Conservation (phyloP, 2,888 invertebrate genomes). For the Serrognathus titanus region DNA sequence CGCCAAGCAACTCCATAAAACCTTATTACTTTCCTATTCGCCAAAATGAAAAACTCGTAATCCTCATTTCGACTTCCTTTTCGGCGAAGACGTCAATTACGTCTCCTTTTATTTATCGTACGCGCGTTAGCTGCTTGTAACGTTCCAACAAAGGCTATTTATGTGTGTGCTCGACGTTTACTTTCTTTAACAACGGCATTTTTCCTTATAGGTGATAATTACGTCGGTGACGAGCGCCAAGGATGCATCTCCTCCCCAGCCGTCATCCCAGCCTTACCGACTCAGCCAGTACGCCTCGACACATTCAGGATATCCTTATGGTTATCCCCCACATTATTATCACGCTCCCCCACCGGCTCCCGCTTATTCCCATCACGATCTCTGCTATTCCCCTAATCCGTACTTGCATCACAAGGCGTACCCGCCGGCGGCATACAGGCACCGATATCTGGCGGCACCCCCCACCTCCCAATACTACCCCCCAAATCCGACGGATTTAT, state of each 20-base stretch:
- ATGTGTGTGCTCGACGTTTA: too few species aligned
- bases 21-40: too few species aligned
- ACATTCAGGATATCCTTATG: constrained; percentile 42
- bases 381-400: constrained; percentile 52
- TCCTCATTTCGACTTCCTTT: too few species aligned
- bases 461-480: constrained; percentile 52
- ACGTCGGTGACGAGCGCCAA: constrained; percentile 46
- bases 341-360: constrained; percentile 46
- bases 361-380: constrained; percentile 48
- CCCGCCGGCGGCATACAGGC: constrained; percentile 38
- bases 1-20: too few species aligned
- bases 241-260: constrained; percentile 43
- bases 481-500: constrained; percentile 52
- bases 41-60: too few species aligned
- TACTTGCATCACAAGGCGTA: constrained; percentile 41
- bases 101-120: too few species aligned
- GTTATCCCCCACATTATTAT: constrained; percentile 50
- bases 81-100: too few species aligned
- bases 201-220: constrained; percentile 43
- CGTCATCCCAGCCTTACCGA: constrained; percentile 54
- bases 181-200: neutral
- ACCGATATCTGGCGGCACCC: constrained; percentile 36
- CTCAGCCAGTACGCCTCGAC: constrained; percentile 48
- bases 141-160: too few species aligned
- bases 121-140: too few species aligned